These are phyloP conservation scores for Penelope pileata DNA, from an alignment of 2,113 vertebrate genomes.

Conservation along the genomic window DNA sequence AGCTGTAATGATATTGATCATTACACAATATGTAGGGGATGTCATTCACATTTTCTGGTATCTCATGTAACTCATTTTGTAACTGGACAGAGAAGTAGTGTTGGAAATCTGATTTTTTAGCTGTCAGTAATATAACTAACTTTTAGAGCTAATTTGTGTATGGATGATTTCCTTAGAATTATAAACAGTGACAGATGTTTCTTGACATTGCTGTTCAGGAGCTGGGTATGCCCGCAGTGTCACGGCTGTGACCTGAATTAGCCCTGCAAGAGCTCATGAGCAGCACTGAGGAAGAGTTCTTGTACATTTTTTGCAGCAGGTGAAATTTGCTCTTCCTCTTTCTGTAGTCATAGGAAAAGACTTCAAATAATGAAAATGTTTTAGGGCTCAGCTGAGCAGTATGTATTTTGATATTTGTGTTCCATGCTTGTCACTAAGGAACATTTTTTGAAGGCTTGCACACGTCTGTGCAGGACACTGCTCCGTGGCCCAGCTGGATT, in stretches of 20 bases:
- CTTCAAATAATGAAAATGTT: neutral
- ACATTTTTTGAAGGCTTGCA: neutral
- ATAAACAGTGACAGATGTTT: neutral
- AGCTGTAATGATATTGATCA: too few species aligned
- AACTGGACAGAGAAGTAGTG: neutral
- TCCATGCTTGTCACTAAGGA: neutral
- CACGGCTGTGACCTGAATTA: neutral
- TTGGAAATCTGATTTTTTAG: neutral
- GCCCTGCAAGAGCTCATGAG: neutral
- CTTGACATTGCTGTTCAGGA: neutral
- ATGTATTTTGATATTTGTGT: neutral
- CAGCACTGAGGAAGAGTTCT: neutral
- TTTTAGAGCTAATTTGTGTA: neutral
- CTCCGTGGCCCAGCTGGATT: accelerated
- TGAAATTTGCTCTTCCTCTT: neutral
- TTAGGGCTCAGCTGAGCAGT: neutral
- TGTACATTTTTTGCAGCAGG: neutral
- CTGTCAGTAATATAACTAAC: neutral
- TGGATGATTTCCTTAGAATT: neutral
- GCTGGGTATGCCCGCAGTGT: neutral
- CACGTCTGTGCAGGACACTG: neutral
- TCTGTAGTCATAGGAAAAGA: neutral
- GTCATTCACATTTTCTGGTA: neutral
- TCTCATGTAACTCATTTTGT: neutral
- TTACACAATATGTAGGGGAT: neutral